Conservation (phyloP, 2,888 invertebrate genomes). For the Ophion obscuratus region DNA sequence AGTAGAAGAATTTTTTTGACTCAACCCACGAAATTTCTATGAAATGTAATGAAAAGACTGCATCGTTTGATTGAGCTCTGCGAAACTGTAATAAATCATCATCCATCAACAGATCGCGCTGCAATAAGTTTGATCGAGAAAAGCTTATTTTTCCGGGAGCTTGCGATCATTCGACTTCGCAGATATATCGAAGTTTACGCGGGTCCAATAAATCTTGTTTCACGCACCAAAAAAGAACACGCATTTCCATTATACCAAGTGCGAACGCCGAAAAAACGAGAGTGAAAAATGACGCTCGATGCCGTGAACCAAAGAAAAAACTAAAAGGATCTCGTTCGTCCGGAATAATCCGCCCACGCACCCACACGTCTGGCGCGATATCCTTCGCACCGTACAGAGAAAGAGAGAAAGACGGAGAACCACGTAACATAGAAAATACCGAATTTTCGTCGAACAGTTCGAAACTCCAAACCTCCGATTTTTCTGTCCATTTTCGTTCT, state of each 20-base stretch:
- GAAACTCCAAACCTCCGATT: not conserved
- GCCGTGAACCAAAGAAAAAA: conserved; percentile 9
- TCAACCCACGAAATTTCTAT: not conserved
- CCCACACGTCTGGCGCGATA: not conserved
- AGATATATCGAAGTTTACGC: not conserved
- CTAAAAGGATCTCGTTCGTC: conserved; percentile 23
- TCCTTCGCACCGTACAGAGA: no score
- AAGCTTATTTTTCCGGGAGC: conserved; percentile 1
- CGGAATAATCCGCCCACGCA: conserved; percentile 14
- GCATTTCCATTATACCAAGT: conserved; percentile 24
- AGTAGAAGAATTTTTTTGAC: not conserved
- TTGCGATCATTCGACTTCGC: not conserved
- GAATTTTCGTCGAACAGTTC: not conserved
- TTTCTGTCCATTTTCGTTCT: not conserved
- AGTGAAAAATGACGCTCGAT: conserved; percentile 29
- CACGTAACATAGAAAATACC: conserved; percentile 3
- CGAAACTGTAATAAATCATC: not conserved
- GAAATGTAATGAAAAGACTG: not conserved
- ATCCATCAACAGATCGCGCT: not conserved
- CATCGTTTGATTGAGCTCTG: not conserved
- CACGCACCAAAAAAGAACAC: conserved; percentile 29
- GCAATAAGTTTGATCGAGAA: conserved; percentile 13
- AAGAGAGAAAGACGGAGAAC: not conserved
- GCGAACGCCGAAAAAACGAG: conserved; percentile 11
- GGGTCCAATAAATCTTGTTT: conserved; percentile 25